These are phyloP conservation scores for Rhamphomyia laevipes DNA, from an alignment of 2,888 invertebrate genomes.

Conservation along the genomic window DNA sequence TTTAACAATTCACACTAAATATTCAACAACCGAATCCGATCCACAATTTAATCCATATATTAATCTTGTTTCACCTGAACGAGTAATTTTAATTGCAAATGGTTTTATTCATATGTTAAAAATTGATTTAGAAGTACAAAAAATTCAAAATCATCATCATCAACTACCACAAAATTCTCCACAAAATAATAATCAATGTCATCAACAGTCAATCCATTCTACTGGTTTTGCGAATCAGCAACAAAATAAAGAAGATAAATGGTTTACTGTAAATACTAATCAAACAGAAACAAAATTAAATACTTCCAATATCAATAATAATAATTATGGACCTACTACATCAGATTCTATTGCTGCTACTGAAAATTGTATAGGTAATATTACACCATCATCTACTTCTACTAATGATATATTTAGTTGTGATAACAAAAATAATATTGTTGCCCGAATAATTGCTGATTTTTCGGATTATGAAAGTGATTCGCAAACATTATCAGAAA, in stretches of 20 bases:
- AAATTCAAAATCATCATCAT: constrained; percentile 12
- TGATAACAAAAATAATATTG: constrained; percentile 44
- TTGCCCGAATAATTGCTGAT: constrained; percentile 50
- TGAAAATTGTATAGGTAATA: not conserved
- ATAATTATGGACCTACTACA: not conserved
- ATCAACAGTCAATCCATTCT: not conserved
- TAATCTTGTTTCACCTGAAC: constrained; percentile 56
- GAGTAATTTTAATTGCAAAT: constrained; percentile 74
- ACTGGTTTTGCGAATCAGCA: not conserved
- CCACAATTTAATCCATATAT: constrained; percentile 62
- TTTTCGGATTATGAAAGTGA: constrained; percentile 51
- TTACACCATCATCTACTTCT: not conserved
- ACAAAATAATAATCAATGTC: not conserved
- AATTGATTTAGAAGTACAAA: constrained; percentile 45
- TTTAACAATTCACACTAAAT: constrained; percentile 83
- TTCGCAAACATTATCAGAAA: constrained; percentile 34
- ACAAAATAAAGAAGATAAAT: not conserved
- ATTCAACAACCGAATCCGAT: constrained; percentile 77
- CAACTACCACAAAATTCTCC: constrained; percentile 2
- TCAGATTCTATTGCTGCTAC: not conserved
- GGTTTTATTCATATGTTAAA: constrained; percentile 70
- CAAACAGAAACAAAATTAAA: not conserved
- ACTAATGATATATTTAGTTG: constrained; percentile 20
- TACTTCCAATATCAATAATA: not conserved
- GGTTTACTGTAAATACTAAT: not conserved